Evolutionary conservation across 2,888 invertebrate genomes (phyloP).

Genomic region (Lasioglossum figueresi): DNA sequence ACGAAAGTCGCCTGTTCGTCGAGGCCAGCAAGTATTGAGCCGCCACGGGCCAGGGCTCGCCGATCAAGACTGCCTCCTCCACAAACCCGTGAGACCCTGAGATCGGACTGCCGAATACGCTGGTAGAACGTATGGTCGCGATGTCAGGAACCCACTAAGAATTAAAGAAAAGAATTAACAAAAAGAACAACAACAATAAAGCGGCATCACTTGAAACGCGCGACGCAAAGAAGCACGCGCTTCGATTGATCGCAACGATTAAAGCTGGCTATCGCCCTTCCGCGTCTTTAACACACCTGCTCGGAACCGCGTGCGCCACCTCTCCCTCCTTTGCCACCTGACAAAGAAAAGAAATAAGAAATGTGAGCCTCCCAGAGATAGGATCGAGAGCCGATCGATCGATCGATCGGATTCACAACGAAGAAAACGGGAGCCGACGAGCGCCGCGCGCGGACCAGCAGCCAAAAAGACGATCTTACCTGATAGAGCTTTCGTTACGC

Average conservation of each 20-base stretch:
- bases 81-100: slow-evolving; percentile 70
- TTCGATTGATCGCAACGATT: slow-evolving; percentile 65
- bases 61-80: slow-evolving; percentile 82
- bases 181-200: background rate
- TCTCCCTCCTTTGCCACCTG: background rate
- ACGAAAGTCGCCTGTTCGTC: slow-evolving; percentile 74
- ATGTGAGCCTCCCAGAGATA: background rate
- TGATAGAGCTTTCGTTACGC: slow-evolving; percentile 34
- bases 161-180: background rate
- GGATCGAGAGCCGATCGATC: background rate
- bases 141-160: slow-evolving; percentile 68
- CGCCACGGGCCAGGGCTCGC: slow-evolving; percentile 73
- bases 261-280: slow-evolving; percentile 53
- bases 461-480: slow-evolving; percentile 34
- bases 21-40: slow-evolving; percentile 81
- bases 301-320: background rate
- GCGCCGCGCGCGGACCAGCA: slow-evolving; percentile 27
- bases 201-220: slow-evolving; percentile 59
- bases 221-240: slow-evolving; percentile 65
- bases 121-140: slow-evolving; percentile 71
- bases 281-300: slow-evolving; percentile 20
- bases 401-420: slow-evolving; percentile 32
- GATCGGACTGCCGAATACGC: slow-evolving; percentile 71
- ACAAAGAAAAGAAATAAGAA: background rate
- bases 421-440: slow-evolving; percentile 6